Base-by-base conservation (phyloP, 1,140 invertebrate species). In the Bemisia tabaci region DNA sequence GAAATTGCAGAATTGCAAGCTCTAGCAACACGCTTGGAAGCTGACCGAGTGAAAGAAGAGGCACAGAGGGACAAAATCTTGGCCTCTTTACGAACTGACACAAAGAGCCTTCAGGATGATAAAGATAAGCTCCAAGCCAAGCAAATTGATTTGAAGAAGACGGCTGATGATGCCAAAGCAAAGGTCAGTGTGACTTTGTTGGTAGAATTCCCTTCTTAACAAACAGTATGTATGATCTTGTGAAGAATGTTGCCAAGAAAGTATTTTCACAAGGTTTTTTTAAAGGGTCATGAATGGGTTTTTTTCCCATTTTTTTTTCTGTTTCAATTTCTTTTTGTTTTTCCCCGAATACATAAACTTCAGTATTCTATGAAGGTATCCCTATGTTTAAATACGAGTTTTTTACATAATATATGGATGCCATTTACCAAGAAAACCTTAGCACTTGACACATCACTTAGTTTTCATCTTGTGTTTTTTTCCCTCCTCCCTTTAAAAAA, bases 151-250 rank as follows among this genome's bases (percentile, higher is more conserved):
- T 75, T 91, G 0, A 88, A 84, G 71, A 86, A 86, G 70, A 79
- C 80, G 23, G 85, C 90, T 0, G 85, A 92, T 74, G 83, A 88
- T 74, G 83, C 86, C 0, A 90, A 90, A 73, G 85, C 87, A 2
- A 81, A 77, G 65, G 82, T 85, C 74, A 72, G 68, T 73, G 39
- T 12, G 1, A 23, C 48, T 61, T 68, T n/a, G 27, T 17, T 64
- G 21, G 23, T 26, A 65, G 60, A 62, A 25, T 24, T 68, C 5
- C n/a, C n/a, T n/a, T n/a, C n/a, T n/a, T n/a, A n/a, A n/a, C n/a
- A n/a, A n/a, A n/a, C n/a, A n/a, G n/a, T n/a, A n/a, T n/a, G n/a
- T n/a, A n/a, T n/a, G n/a, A n/a, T n/a, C n/a, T n/a, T n/a, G n/a
- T n/a, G n/a, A n/a, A n/a, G n/a, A n/a, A n/a, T n/a, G n/a, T n/a